A percentile compares a stretch with the other conserved stretches of the same genome.
These are phyloP conservation scores for Pristionchus exspectatus DNA, from an alignment of 2,888 invertebrate species.

Conservation along the genomic window DNA sequence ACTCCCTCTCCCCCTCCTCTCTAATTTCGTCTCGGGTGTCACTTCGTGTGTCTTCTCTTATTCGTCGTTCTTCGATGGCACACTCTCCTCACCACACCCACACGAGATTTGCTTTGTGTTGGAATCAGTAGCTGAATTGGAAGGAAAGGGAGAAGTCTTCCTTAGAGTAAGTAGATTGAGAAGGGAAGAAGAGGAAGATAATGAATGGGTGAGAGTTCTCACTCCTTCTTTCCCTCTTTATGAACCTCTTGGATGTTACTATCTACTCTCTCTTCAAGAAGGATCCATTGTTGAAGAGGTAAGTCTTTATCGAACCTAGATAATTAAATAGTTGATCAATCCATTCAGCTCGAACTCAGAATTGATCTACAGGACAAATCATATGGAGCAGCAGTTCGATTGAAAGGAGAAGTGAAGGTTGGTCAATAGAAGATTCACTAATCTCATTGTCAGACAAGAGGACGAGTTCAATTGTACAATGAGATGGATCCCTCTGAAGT, in stretches of 20 bases:
- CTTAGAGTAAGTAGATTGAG: background rate
- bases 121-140: background rate
- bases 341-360: constrained; percentile 12
- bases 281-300: constrained; percentile 8
- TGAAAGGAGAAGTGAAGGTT: constrained; percentile 39
- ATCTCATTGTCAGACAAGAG: background rate
- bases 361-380: background rate
- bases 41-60: background rate
- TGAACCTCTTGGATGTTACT: constrained; percentile 28
- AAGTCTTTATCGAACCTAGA: background rate
- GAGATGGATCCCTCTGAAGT: constrained; percentile 27
- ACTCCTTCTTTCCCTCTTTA: background rate
- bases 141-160: background rate
- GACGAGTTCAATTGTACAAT: constrained; percentile 49
- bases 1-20: background rate
- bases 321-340: background rate
- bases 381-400: background rate
- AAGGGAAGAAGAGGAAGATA: background rate
- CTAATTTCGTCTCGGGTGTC: background rate
- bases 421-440: background rate
- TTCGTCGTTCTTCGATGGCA: background rate
- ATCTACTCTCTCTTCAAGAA: constrained; percentile 32
- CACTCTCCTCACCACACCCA: background rate
- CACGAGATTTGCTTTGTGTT: constrained; percentile 34
- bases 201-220: constrained; percentile 33